A percentile compares a stretch with the other conserved stretches of the same genome.
These are phyloP conservation scores for Coracopsis vasa DNA, from an alignment of 2,113 vertebrate species.

Conservation along the genomic window DNA sequence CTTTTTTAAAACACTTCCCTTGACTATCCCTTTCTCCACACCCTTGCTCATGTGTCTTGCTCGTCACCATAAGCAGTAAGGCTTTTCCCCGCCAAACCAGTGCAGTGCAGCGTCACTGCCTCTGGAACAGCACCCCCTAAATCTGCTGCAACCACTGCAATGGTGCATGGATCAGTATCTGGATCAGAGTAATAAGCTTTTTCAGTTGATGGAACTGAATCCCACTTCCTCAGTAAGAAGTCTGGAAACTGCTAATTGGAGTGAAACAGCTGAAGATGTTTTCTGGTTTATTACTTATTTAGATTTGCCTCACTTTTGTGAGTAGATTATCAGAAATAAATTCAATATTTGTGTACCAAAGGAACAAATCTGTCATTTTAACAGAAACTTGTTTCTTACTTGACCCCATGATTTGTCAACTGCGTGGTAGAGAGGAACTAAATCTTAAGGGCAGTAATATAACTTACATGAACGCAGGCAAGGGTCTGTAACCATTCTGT, in stretches of 20 bases:
- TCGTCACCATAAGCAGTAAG: background rate
- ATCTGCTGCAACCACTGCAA: background rate
- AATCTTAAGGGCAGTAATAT: background rate
- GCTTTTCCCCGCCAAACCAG: background rate
- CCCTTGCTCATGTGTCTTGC: accelerated
- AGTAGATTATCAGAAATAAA: background rate
- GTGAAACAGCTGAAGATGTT: background rate
- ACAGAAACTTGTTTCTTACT: background rate
- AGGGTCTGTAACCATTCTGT: background rate
- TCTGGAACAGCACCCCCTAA: background rate
- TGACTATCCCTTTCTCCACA: background rate
- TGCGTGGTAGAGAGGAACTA: background rate
- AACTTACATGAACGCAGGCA: background rate
- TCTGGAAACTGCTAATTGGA: background rate
- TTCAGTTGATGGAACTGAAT: background rate
- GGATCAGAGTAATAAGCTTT: background rate
- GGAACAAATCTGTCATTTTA: background rate
- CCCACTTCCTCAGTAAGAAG: background rate
- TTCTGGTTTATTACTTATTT: background rate
- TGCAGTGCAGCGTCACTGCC: too few species aligned
- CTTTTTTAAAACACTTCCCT: background rate
- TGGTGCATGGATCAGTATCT: background rate
- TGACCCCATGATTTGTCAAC: background rate
- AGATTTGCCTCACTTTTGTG: background rate
- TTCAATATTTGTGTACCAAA: background rate